These are phyloP conservation scores for Automeris io DNA, from an alignment of 2,888 invertebrate species.

Conservation along the genomic window DNA sequence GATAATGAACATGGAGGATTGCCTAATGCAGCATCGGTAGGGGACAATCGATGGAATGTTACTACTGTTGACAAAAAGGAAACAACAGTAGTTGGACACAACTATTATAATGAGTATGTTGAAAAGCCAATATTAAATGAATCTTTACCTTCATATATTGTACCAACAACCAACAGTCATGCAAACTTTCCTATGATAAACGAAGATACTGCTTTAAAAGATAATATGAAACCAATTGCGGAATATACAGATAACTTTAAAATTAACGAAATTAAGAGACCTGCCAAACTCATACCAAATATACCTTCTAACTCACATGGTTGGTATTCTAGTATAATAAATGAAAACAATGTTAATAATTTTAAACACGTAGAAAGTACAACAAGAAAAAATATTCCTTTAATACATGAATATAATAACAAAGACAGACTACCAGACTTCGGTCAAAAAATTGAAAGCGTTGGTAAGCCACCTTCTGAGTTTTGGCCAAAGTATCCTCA, in stretches of 20 bases:
- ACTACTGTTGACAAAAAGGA: slow-evolving; percentile 29
- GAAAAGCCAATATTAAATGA: slow-evolving; percentile 16
- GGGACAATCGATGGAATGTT: slow-evolving; percentile 60
- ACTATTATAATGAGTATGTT: slow-evolving; percentile 22
- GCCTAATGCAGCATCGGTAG: slow-evolving; percentile 35
- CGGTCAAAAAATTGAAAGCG: slow-evolving; percentile 57
- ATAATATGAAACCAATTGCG: slow-evolving; percentile 36
- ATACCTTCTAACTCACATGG: slow-evolving; percentile 65
- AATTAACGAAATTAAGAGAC: slow-evolving; percentile 38
- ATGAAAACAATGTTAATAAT: slow-evolving; percentile 52
- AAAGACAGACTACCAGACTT: slow-evolving; percentile 45
- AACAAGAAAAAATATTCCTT: slow-evolving; percentile 61
- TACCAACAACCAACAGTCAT: slow-evolving; percentile 55
- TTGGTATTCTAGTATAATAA: slow-evolving; percentile 60
- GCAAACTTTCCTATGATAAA: slow-evolving; percentile 70
- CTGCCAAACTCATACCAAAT: slow-evolving; percentile 55
- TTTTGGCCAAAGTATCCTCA: slow-evolving; percentile 44
- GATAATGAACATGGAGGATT: slow-evolving; percentile 28
- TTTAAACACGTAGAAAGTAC: slow-evolving; percentile 51
- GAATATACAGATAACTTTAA: slow-evolving; percentile 37
- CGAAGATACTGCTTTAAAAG: slow-evolving; percentile 30
- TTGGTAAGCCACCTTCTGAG: slow-evolving; percentile 59
- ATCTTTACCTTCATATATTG: slow-evolving; percentile 20
- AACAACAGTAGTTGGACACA: slow-evolving; percentile 21
- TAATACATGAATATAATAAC: slow-evolving; percentile 43